Conservation (phyloP, 2,113 vertebrate species). For the Chionis minor region DNA sequence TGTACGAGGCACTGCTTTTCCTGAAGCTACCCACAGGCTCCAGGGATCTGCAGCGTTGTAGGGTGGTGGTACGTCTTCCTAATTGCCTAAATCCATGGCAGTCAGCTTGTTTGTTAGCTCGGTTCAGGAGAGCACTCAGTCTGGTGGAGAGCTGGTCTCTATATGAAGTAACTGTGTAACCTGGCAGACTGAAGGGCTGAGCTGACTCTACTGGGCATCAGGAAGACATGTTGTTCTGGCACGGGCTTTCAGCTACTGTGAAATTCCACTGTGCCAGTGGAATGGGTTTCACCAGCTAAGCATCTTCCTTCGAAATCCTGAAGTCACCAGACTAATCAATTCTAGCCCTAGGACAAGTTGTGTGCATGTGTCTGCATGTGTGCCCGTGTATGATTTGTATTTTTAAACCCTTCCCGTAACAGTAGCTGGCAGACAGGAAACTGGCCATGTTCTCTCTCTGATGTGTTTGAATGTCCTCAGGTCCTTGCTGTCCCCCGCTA, state of each 20-base stretch:
- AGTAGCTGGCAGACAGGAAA: not conserved
- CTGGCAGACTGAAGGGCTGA: not conserved
- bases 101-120: not conserved
- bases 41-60: not conserved
- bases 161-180: not conserved
- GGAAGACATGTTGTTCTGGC: not conserved
- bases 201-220: not conserved
- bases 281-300: not conserved
- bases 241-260: not conserved
- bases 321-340: not conserved
- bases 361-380: not conserved
- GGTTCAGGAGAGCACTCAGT: not conserved
- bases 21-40: not conserved
- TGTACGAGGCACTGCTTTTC: not conserved
- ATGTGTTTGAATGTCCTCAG: not conserved
- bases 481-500: not conserved
- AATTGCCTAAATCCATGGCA: not conserved
- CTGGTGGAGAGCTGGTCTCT: not conserved
- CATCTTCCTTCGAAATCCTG: not conserved
- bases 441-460: rapidly evolving
- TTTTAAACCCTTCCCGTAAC: not conserved
- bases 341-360: not conserved
- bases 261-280: not conserved
- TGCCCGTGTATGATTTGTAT: not conserved
- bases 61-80: not conserved